phyloP scores from a whole-genome alignment of 2,888 invertebrate species.

The Margaritifera margaritifera region DNA sequence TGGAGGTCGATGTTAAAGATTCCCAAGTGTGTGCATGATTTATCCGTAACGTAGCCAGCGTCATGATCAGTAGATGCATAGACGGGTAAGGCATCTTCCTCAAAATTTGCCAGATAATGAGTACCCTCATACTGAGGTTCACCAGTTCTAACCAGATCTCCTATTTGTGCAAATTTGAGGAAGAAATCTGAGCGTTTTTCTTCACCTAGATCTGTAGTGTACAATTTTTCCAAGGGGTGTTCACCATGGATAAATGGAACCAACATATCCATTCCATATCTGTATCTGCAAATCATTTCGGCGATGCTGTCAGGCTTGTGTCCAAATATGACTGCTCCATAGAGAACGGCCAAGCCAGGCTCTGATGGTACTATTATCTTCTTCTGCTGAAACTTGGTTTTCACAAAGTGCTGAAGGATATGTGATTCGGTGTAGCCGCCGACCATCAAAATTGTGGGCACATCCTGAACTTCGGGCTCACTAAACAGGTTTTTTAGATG shows the following conservation, averaged over 20 bases:
- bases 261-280: slow-evolving; percentile 30
- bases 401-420: slow-evolving; percentile 32
- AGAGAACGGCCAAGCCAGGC: slow-evolving; percentile 35
- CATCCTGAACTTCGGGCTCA: slow-evolving; percentile 22
- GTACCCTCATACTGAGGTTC: slow-evolving; percentile 18
- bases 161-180: slow-evolving; percentile 31
- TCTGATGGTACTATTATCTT: slow-evolving; percentile 38
- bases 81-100: slow-evolving; percentile 16
- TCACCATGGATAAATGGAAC: slow-evolving; percentile 20
- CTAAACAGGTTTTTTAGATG: slow-evolving; percentile 27
- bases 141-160: slow-evolving; percentile 24
- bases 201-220: slow-evolving; percentile 9
- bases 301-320: slow-evolving; percentile 34
- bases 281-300: slow-evolving; percentile 24
- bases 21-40: slow-evolving; percentile 28
- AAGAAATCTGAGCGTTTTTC: slow-evolving; percentile 28
- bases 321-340: slow-evolving; percentile 43
- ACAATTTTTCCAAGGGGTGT: slow-evolving; percentile 27
- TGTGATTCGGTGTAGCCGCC: slow-evolving; percentile 43
- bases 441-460: slow-evolving; percentile 39
- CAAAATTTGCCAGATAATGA: slow-evolving; percentile 21
- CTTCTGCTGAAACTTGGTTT: slow-evolving; percentile 21
- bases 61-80: slow-evolving; percentile 26
- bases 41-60: slow-evolving; percentile 27
- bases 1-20: slow-evolving; percentile 17